Base-by-base conservation (phyloP, 2,797 vertebrate genomes). In the Merluccius polli region DNA sequence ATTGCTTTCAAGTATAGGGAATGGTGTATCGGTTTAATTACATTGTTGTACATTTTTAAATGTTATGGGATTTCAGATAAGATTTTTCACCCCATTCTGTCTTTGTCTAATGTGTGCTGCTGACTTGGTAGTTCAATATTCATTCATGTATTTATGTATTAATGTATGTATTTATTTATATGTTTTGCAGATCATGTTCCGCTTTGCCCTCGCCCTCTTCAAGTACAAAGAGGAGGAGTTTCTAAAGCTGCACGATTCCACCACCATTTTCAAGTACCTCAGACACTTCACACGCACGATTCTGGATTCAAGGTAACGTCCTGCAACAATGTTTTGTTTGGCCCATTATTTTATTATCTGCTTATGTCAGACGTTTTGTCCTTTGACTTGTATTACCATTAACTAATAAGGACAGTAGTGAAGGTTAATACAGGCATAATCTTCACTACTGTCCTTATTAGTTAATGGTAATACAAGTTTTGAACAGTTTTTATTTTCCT, bases 151-250 rank as follows among this genome's bases (percentile, higher is more conserved):
- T n/a, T 36, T 38, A 38, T n/a, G 1, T 18, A 71, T n/a, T 71
- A 33, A 71, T 31, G 1, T 76, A 30, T 81, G 4, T 71, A 12
- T 71, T 0, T 72, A 16, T 86, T 68, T 79, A 32, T 38, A n/a
- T 76, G 31, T 29, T 78, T 82, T 21, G 0, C 92, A 99, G 98
- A 97, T 99, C 73, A 97, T 99, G 75, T 99, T 99, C 87, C 94
- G 97, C 38, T 97, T 95, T 33, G 98, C 97, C 44, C 92, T 99
- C 52, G 96, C 97, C 1, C 94, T 99, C 76, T 98, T 99, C 83
- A 99, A 99, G 78, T 96, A 95, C 92, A 97, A 98, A 91, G 98
- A 99, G 82, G 98, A 99, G 27, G 96, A 99, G 82, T 96, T 99
- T 87, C 83, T 99, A 71, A 99, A 97, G 82, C 75, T 97, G 75